Conservation (phyloP, 53 echinoderm and acorn worm genomes). For the Patiria pectinifera region DNA sequence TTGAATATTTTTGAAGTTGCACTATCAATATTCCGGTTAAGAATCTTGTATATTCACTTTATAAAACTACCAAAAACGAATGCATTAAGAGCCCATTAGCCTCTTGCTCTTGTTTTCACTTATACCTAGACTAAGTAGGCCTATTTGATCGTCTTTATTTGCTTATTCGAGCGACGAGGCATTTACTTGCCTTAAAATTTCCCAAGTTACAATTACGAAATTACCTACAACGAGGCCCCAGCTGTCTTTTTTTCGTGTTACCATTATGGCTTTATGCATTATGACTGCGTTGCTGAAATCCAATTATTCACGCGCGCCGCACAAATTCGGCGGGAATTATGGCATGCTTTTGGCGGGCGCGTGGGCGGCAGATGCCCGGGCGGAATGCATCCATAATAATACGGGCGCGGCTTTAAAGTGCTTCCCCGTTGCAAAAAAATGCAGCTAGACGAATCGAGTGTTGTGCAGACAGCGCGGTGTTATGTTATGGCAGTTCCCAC, state of each 20-base stretch:
- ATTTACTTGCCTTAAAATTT: too few species aligned
- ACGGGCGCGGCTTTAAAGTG: neutral
- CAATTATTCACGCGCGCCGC: neutral
- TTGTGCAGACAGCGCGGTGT: neutral
- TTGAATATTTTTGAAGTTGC: neutral
- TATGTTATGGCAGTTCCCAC: neutral
- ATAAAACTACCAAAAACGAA: too few species aligned
- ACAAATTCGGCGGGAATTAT: slow-evolving; percentile 30
- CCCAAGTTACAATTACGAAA: too few species aligned
- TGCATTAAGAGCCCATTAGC: too few species aligned
- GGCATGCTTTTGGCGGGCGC: slow-evolving; percentile 1
- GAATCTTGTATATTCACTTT: too few species aligned
- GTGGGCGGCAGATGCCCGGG: slow-evolving; percentile 11
- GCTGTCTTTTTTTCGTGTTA: neutral
- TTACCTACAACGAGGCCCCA: neutral
- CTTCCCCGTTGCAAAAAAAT: neutral
- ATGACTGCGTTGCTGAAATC: neutral
- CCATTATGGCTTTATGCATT: neutral
- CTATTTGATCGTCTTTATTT: too few species aligned
- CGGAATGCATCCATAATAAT: neutral
- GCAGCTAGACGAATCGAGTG: neutral
- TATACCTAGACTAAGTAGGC: neutral
- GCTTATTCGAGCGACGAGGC: too few species aligned
- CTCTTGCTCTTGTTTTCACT: neutral
- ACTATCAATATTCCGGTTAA: too few species aligned